A percentile compares a stretch with the other conserved stretches of the same genome.
Evolutionary conservation across 2,888 invertebrate species (phyloP).

Genomic region (Cephus spinipes): DNA sequence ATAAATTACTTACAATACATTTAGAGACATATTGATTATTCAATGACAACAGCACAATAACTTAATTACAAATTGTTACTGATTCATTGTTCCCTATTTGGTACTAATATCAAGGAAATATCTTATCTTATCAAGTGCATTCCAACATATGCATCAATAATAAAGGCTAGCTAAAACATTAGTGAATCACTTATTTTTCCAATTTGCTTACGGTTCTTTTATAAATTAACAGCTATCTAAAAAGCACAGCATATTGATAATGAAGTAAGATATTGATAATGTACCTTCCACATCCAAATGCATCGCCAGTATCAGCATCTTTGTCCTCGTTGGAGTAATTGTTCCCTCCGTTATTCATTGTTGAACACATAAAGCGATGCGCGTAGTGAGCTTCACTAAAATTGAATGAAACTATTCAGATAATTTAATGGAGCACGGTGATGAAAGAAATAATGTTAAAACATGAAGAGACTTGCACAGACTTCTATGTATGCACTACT

Average conservation of each 20-base stretch:
- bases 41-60: background rate
- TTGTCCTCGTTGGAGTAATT: constrained; percentile 18
- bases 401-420: background rate
- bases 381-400: background rate
- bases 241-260: background rate
- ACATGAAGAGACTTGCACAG: background rate
- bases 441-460: background rate
- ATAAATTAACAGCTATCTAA: too few relatives aligned
- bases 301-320: constrained; percentile 52
- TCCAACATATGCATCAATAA: background rate
- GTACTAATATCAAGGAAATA: background rate
- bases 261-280: background rate
- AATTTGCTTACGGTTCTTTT: too few relatives aligned
- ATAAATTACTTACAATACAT: background rate
- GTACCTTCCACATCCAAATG: constrained; percentile 61
- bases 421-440: background rate
- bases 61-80: background rate
- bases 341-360: background rate
- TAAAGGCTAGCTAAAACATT: background rate
- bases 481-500: too few relatives aligned
- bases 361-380: background rate
- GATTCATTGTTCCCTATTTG: background rate
- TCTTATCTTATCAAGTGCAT: background rate
- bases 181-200: too few relatives aligned
- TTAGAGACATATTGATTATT: background rate